A percentile compares a stretch with the other conserved stretches of the same genome.
Evolutionary conservation across 1,140 invertebrate genomes (phyloP).

Genomic region (Lamellibrachia luymesi): DNA sequence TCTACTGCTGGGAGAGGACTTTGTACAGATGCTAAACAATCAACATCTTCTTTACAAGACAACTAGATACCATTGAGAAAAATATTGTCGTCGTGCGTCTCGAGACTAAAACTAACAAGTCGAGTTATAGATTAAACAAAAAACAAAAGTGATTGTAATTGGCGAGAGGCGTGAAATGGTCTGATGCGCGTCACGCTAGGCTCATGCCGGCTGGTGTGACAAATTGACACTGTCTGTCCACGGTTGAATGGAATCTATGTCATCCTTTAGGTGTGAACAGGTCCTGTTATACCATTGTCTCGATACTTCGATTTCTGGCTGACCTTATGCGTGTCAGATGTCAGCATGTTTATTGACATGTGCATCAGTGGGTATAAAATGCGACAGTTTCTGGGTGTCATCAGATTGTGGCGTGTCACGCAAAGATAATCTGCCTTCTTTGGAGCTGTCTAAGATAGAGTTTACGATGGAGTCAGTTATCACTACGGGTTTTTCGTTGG

Average conservation of each 20-base stretch:
- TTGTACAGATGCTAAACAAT: too few species aligned
- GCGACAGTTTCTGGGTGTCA: neutral
- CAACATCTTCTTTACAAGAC: too few species aligned
- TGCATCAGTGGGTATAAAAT: neutral
- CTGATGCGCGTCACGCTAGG: neutral
- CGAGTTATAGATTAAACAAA: neutral
- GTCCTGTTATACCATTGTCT: neutral
- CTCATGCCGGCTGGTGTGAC: neutral
- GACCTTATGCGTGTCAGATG: neutral
- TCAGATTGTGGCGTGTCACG: neutral
- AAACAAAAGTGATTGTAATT: neutral
- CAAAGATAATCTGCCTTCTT: neutral
- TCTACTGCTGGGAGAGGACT: too few species aligned
- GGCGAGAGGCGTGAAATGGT: neutral
- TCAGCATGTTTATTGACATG: neutral
- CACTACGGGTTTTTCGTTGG: too few species aligned
- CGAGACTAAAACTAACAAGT: neutral
- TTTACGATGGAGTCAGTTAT: neutral
- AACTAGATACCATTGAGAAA: neutral
- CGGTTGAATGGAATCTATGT: neutral
- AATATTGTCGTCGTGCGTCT: neutral
- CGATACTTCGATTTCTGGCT: neutral
- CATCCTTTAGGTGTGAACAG: neutral
- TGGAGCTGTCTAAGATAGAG: neutral
- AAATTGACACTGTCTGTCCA: neutral